A percentile compares a stretch with the other conserved stretches of the same genome.
phyloP scores from a whole-genome alignment of 2,888 invertebrate species.

The Sinotaia quadrata region DNA sequence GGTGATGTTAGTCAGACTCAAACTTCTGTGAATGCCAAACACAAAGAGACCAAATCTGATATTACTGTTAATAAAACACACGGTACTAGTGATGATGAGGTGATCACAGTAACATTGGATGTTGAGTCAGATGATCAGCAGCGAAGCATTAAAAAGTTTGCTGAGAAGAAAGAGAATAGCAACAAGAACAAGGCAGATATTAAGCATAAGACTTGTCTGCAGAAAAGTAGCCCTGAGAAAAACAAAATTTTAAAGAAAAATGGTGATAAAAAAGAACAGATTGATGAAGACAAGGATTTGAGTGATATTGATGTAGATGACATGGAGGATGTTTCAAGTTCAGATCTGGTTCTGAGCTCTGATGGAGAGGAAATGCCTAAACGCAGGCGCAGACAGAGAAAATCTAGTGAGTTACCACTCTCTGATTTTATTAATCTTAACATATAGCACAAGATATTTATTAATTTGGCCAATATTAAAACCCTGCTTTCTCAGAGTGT shows the following conservation, averaged over 20 bases:
- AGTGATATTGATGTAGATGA: conserved; percentile 24
- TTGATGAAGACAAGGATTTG: conserved; percentile 3
- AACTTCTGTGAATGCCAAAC: too few species aligned
- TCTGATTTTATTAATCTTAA: too few species aligned
- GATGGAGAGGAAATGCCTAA: conserved; percentile 4
- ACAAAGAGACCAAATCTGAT: too few species aligned
- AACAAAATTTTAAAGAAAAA: conserved; percentile 15
- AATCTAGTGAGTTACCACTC: conserved; percentile 30
- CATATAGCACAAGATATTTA: too few species aligned
- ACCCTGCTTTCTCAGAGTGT: too few species aligned
- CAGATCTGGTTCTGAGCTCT: conserved; percentile 18
- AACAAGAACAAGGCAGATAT: not conserved
- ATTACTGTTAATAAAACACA: not conserved
- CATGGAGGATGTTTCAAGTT: conserved; percentile 2
- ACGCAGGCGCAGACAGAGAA: conserved; percentile 11
- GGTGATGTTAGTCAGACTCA: conserved; percentile 6
- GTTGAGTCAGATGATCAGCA: not conserved
- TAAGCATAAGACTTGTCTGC: not conserved
- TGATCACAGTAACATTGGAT: not conserved
- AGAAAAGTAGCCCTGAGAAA: too few species aligned
- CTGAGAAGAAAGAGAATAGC: not conserved
- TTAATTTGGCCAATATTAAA: too few species aligned
- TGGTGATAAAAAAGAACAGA: conserved; percentile 7
- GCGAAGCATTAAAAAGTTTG: not conserved
- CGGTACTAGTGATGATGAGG: not conserved